Conservation (phyloP, 2,113 vertebrate species). For the Paraplagusia blochii region DNA sequence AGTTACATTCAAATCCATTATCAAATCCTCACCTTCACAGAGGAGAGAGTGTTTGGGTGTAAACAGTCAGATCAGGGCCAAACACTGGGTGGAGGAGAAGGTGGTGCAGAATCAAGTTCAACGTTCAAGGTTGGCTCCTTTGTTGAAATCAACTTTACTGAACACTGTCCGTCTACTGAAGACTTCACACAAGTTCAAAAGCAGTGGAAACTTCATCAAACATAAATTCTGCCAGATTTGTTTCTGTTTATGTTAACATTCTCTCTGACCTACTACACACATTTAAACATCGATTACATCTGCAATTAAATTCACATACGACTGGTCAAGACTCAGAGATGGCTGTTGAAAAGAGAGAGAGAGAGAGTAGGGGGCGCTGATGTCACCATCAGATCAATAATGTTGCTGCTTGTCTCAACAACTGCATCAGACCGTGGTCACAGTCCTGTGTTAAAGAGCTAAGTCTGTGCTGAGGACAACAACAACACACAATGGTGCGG, state of each 20-base stretch:
- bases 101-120: too few relatives aligned
- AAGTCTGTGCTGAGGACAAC: constrained; percentile 30
- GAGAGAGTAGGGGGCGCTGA: neutral
- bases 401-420: constrained; percentile 2
- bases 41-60: constrained; percentile 16
- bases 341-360: neutral
- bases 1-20: neutral
- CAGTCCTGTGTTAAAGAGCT: neutral
- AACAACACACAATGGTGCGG: constrained; percentile 8
- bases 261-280: too few relatives aligned
- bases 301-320: too few relatives aligned
- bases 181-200: too few relatives aligned
- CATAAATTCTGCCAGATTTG: too few relatives aligned
- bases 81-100: neutral
- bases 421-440: constrained; percentile 1
- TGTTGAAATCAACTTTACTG: too few relatives aligned
- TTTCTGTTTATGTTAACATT: too few relatives aligned
- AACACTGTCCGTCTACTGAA: too few relatives aligned
- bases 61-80: constrained; percentile 13
- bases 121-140: too few relatives aligned
- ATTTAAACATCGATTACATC: too few relatives aligned
- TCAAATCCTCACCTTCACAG: constrained; percentile 12
- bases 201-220: too few relatives aligned
- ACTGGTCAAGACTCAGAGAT: constrained; percentile 32
- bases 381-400: neutral